Percentiles rank a stretch among this genome's conserved stretches.
phyloP scores from a whole-genome alignment of 2,888 invertebrate species.

The Zootermopsis nevadensis region DNA sequence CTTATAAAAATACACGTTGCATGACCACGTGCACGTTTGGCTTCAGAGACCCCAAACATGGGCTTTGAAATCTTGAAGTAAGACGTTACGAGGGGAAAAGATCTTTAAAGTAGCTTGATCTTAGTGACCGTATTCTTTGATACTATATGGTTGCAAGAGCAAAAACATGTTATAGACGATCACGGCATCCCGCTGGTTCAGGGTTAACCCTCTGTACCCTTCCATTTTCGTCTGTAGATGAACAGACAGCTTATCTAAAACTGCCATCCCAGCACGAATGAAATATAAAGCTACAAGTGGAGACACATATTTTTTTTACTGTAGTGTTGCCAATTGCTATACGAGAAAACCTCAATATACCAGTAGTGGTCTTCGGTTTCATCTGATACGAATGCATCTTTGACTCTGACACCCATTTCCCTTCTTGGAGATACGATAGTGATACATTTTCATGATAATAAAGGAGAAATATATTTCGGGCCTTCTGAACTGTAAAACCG shows the following conservation, averaged over 20 bases:
- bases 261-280: not conserved
- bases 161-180: constrained; percentile 12
- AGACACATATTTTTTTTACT: too few relatives aligned
- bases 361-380: too few relatives aligned
- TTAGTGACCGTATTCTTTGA: constrained; percentile 28
- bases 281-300: constrained; percentile 4
- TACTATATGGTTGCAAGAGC: not conserved
- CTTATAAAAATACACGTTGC: too few relatives aligned
- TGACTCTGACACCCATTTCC: not conserved
- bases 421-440: not conserved
- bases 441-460: not conserved
- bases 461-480: not conserved
- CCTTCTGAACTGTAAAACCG: not conserved
- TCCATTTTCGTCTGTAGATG: not conserved
- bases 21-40: not conserved
- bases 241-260: not conserved
- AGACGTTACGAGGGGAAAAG: not conserved
- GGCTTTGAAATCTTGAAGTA: not conserved
- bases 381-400: not conserved
- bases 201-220: not conserved
- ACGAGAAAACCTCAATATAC: too few relatives aligned
- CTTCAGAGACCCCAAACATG: not conserved
- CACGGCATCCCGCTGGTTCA: constrained; percentile 10
- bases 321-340: too few relatives aligned
- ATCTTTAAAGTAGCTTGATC: constrained; percentile 13